These are phyloP conservation scores for Epinotia ramella DNA, from an alignment of 2,888 invertebrate species.

Conservation along the genomic window DNA sequence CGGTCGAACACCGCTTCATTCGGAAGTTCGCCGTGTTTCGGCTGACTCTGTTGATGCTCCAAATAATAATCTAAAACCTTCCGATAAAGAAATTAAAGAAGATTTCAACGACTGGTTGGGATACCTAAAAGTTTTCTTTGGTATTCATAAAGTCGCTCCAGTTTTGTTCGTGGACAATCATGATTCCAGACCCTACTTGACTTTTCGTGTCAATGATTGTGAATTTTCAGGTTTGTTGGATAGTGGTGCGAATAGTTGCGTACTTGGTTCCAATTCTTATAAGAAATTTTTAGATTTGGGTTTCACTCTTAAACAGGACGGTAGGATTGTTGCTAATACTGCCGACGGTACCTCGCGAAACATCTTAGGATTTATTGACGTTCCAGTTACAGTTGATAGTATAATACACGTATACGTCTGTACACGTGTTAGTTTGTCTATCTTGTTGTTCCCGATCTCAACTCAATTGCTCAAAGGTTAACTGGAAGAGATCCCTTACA, in stretches of 20 bases:
- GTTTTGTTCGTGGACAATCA: constrained; percentile 13
- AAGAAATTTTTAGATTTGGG: neutral
- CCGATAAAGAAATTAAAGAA: neutral
- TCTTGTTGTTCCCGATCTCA: no score
- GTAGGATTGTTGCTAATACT: neutral
- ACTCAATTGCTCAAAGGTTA: no score
- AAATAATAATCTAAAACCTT: neutral
- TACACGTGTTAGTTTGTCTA: no score
- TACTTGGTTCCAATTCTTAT: constrained; percentile 8
- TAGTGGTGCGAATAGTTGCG: constrained; percentile 24
- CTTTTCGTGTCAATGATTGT: neutral
- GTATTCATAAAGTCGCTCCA: neutral
- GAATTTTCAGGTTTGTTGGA: constrained; percentile 18
- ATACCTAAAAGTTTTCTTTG: constrained; percentile 15
- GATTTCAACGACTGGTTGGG: constrained; percentile 3
- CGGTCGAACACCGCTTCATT: constrained; percentile 14
- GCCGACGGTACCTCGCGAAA: constrained; percentile 2
- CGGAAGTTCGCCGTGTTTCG: constrained; percentile 9
- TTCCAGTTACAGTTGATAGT: constrained; percentile 8
- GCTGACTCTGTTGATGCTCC: neutral
- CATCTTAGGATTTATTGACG: neutral
- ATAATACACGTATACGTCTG: no score
- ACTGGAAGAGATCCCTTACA: no score
- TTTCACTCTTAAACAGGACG: neutral
- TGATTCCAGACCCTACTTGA: constrained; percentile 11